Conservation (phyloP, 1,140 invertebrate genomes). For the Drosophila baimaii region DNA sequence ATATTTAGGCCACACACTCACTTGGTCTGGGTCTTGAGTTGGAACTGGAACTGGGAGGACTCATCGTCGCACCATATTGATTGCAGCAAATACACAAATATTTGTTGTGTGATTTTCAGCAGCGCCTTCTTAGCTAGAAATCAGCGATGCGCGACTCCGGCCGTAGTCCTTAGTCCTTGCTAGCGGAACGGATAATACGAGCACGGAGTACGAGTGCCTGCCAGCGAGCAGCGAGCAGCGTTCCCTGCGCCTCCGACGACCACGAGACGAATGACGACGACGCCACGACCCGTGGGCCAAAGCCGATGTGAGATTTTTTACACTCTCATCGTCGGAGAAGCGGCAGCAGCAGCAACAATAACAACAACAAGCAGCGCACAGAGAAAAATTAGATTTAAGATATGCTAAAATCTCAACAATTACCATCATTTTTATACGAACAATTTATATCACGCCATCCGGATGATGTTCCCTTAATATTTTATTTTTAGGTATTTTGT, state of each 20-base stretch:
- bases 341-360: background rate
- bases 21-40: conserved; percentile 38
- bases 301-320: conserved; percentile 39
- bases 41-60: conserved; percentile 39
- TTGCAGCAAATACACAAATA: conserved; percentile 60
- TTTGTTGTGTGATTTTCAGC: conserved; percentile 23
- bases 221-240: conserved; percentile 20
- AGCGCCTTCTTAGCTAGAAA: background rate
- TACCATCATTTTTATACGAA: background rate
- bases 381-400: background rate
- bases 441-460: background rate
- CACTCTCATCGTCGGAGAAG: conserved; percentile 19
- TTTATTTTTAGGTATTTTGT: background rate
- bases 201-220: conserved; percentile 21
- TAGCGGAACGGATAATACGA: conserved; percentile 22
- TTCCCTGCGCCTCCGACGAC: conserved; percentile 25
- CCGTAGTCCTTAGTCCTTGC: conserved; percentile 21
- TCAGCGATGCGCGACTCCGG: conserved; percentile 22
- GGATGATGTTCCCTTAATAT: background rate
- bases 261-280: conserved; percentile 25
- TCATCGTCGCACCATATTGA: conserved; percentile 52
- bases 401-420: background rate
- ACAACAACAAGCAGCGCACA: background rate
- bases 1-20: conserved; percentile 36
- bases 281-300: conserved; percentile 2